These are phyloP conservation scores for Drosophila sulfurigaster DNA, from an alignment of 1,140 invertebrate species.

Conservation along the genomic window DNA sequence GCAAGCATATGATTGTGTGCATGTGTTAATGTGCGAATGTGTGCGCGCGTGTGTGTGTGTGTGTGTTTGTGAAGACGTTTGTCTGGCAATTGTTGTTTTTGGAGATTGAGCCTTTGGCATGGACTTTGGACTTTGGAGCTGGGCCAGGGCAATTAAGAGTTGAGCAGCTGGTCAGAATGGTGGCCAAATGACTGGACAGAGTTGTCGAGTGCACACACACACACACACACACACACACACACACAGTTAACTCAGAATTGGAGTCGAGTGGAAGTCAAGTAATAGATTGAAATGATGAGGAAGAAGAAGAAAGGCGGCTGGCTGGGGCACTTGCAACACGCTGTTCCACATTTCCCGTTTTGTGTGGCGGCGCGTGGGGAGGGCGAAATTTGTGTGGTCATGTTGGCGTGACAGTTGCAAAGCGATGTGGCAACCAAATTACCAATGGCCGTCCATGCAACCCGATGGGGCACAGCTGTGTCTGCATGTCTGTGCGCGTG, in stretches of 20 bases:
- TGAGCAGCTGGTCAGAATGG: slow-evolving; percentile 15
- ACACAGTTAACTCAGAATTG: not conserved
- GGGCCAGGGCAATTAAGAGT: slow-evolving; percentile 13
- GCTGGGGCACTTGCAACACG: not conserved
- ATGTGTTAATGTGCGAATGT: not conserved
- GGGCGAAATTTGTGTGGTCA: slow-evolving; percentile 25
- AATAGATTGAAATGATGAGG: slow-evolving; percentile 2
- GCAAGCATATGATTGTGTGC: not conserved
- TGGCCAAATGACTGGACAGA: slow-evolving; percentile 23
- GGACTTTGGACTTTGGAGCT: too few relatives aligned
- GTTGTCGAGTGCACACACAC: not conserved
- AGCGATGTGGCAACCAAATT: slow-evolving; percentile 9
- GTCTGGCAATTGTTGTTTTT: not conserved
- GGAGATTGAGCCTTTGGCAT: not conserved
- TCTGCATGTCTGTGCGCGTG: too few relatives aligned
- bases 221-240: not conserved
- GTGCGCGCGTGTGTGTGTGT: not conserved
- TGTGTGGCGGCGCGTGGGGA: not conserved
- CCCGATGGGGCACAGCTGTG: slow-evolving; percentile 10
- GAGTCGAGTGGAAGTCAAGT: slow-evolving; percentile 19
- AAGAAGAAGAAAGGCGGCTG: too few relatives aligned
- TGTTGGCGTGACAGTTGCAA: slow-evolving; percentile 41
- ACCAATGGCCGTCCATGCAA: slow-evolving; percentile 13
- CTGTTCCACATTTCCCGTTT: slow-evolving; percentile 15
- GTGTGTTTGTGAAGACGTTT: slow-evolving; percentile 2